Evolutionary conservation across 2,797 vertebrate species (phyloP).

Genomic region (Sebastes alutus): DNA sequence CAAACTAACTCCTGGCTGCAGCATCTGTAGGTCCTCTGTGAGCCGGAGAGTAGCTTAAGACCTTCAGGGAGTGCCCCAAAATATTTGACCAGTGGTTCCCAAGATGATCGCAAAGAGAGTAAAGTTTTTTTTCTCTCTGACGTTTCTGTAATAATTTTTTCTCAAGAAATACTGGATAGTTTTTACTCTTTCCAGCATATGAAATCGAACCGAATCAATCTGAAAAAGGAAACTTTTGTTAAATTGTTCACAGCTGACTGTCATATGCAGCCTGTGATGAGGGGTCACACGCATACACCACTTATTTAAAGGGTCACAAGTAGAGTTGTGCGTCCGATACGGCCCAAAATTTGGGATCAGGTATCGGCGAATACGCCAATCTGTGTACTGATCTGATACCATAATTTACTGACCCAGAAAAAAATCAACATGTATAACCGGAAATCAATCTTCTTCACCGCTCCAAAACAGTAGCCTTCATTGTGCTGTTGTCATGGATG

Average conservation of each 20-base stretch:
- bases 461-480: no score
- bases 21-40: neutral
- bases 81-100: constrained; percentile 7
- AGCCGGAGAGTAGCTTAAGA: neutral
- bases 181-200: neutral
- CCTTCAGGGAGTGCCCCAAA: neutral
- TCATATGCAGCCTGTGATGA: neutral
- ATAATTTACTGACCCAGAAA: no score
- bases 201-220: neutral
- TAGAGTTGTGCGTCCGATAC: no score
- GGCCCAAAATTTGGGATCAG: no score
- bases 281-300: neutral
- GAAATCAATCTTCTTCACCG: no score
- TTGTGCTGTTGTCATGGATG: no score
- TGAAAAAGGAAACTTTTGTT: neutral
- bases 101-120: neutral
- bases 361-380: no score
- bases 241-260: neutral
- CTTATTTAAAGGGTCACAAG: neutral
- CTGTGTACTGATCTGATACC: no score
- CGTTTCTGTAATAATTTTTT: neutral
- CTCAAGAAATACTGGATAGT: neutral
- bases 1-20: constrained; percentile 39
- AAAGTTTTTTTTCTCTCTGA: neutral
- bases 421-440: no score